Evolutionary conservation across 2,797 vertebrate species (phyloP), one percentile per base, ranked within the genome.

Genomic region (Gephyroberyx darwinii): DNA sequence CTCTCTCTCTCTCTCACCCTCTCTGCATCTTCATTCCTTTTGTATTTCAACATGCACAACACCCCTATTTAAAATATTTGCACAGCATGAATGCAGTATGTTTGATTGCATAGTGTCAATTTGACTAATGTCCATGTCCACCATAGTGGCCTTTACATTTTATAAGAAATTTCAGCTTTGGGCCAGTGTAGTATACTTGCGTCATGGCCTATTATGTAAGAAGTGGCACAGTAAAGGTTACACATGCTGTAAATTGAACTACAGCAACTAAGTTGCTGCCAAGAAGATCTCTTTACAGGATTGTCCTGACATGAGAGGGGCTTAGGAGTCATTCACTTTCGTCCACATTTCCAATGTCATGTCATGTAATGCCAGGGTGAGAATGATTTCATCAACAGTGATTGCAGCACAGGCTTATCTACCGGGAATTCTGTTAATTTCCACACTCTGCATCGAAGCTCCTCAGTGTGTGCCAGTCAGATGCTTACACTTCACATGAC

Each of bases 401-500:
- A 77, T 63, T 60, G 22, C 62, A 30, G 13, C 60, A 82, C 39
- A 74, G 64, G 64, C 69, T 79, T 77, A 83, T 84, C 81, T 66
- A 59, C n/a, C 39, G 75, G 80, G 37, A 85, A 84, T 87, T 81
- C 59, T 80, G 55, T 87, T 88, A 77, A 78, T 88, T 67, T 82
- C 37, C 17, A 12, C 31, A 41, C 66, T 66, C 33, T 71, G 70
- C 4, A 6, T 69, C 43, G 74, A 69, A 56, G 66, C 70, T 84
- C 63, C 70, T 82, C 89, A 82, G 69, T 78, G 71, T 84, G 89
- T 80, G 80, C 79, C 67, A 59, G 79, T 88, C 84, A 85, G 81
- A 90, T 84, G 81, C 84, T 87, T 87, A 82, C 82, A 89, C n/a
- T 88, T 89, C 87, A 92, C 72, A 69, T 79, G 65, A 92, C 88